phyloP scores from a whole-genome alignment of 1,140 invertebrate species.

The Mylabris phalerata region DNA sequence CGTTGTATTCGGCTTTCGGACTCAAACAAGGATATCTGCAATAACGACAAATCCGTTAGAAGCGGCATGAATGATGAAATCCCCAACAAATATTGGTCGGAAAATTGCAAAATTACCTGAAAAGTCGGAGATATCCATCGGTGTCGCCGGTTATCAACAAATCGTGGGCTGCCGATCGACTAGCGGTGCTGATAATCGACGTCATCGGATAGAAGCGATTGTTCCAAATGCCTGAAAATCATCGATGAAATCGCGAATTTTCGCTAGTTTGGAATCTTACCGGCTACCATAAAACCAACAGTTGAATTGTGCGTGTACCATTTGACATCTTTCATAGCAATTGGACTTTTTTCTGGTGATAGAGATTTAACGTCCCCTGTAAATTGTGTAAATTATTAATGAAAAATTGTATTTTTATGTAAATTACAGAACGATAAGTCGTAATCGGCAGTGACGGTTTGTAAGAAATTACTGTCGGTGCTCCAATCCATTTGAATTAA shows the following conservation, averaged over 20 bases:
- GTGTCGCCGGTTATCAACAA: constrained; percentile 82
- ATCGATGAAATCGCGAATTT: neutral
- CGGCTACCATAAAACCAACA: constrained; percentile 76
- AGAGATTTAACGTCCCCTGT: constrained; percentile 80
- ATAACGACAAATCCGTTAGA: constrained; percentile 18
- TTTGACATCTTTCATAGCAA: constrained; percentile 83
- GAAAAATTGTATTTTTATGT: neutral
- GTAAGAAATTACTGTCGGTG: constrained; percentile 75
- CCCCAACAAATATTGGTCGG: too few relatives aligned
- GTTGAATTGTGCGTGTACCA: constrained; percentile 81
- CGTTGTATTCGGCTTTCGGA: constrained; percentile 77
- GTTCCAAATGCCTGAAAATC: constrained; percentile 70
- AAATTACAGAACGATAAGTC: constrained; percentile 82
- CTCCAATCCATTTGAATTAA: constrained; percentile 87
- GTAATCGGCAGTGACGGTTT: constrained; percentile 88
- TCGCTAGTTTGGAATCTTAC: constrained; percentile 44
- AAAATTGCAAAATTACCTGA: constrained; percentile 49
- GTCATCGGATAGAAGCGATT: constrained; percentile 79
- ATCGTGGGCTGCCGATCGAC: constrained; percentile 73
- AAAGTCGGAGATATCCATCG: constrained; percentile 84
- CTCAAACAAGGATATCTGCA: constrained; percentile 72
- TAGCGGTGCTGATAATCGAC: constrained; percentile 70
- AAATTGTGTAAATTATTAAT: constrained; percentile 25
- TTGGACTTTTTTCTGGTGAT: constrained; percentile 73
- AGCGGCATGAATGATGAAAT: neutral